A percentile compares a stretch with the other conserved stretches of the same genome.
Conservation (phyloP, 53 echinoderm and acorn worm genomes). For the Holothuria leucospilota region DNA sequence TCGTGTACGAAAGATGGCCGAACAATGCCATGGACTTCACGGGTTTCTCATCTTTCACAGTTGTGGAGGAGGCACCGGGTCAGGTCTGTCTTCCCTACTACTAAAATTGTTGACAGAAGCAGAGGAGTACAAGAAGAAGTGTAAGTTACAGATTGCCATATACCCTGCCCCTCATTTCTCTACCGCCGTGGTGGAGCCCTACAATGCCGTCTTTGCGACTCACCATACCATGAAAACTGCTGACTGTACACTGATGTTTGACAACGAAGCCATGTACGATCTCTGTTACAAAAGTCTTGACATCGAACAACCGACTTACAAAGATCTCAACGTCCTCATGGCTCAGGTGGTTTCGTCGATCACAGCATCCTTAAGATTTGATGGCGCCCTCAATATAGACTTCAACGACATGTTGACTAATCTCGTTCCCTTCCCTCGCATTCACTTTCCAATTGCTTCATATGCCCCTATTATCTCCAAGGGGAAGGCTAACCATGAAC, state of each 20-base stretch:
- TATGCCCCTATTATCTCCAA: conserved; percentile 79
- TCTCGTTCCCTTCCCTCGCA: conserved; percentile 82
- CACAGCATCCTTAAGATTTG: conserved; percentile 83
- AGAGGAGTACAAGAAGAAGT: conserved; percentile 75
- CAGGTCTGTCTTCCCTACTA: conserved; percentile 49
- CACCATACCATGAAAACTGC: conserved; percentile 41
- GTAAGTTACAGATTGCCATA: conserved; percentile 77
- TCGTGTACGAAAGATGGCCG: conserved; percentile 28
- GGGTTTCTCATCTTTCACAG: conserved; percentile 72
- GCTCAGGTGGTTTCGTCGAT: conserved; percentile 65
- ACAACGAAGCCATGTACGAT: conserved; percentile 88
- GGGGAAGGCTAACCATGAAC: conserved; percentile 83
- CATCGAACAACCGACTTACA: conserved; percentile 61
- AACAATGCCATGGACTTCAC: conserved; percentile 71
- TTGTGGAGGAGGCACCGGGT: conserved; percentile 20
- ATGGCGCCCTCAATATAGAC: conserved; percentile 80
- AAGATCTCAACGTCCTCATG: conserved; percentile 56
- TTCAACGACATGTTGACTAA: conserved; percentile 89
- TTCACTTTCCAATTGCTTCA: conserved; percentile 79
- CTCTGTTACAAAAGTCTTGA: conserved; percentile 71
- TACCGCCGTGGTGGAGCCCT: conserved; percentile 1
- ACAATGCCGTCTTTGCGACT: conserved; percentile 12
- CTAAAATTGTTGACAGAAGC: conserved; percentile 67
- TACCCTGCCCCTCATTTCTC: conserved; percentile 57
- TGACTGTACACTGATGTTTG: conserved; percentile 76